These are phyloP conservation scores for Ooceraea biroi DNA, from an alignment of 1,140 invertebrate species.

Conservation along the genomic window DNA sequence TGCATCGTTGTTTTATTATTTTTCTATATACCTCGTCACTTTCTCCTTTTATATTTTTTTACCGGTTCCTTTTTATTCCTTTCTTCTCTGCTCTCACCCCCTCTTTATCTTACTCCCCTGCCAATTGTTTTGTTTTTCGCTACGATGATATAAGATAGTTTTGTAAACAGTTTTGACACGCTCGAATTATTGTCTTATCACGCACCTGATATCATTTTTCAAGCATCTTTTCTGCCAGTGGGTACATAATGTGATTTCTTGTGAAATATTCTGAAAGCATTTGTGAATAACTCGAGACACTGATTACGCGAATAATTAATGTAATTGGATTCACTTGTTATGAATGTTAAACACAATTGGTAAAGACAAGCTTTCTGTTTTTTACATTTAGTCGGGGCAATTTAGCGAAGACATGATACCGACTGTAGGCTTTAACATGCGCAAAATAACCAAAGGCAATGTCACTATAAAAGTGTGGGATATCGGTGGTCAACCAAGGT, in stretches of 20 bases:
- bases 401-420: constrained; percentile 99
- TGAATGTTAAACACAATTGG: neutral
- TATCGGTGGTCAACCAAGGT: constrained; percentile 99
- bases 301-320: too few relatives aligned
- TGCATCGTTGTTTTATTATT: neutral
- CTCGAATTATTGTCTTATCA: neutral
- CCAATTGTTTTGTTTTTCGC: neutral
- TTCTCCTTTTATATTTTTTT: neutral
- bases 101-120: neutral
- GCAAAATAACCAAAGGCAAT: constrained; percentile 99
- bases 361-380: constrained; percentile 63
- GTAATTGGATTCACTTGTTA: too few relatives aligned
- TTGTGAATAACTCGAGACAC: too few relatives aligned
- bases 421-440: constrained; percentile 99
- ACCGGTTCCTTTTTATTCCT: neutral
- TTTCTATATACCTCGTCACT: neutral
- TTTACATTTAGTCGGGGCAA: constrained; percentile 94
- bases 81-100: neutral
- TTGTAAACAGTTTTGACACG: neutral
- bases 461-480: constrained; percentile 99
- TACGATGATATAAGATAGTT: neutral
- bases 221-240: neutral
- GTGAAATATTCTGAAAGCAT: too few relatives aligned
- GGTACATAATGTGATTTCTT: neutral
- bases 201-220: neutral